Base-by-base conservation (phyloP, 2,113 vertebrate genomes). In the Odontophorus gujanensis region DNA sequence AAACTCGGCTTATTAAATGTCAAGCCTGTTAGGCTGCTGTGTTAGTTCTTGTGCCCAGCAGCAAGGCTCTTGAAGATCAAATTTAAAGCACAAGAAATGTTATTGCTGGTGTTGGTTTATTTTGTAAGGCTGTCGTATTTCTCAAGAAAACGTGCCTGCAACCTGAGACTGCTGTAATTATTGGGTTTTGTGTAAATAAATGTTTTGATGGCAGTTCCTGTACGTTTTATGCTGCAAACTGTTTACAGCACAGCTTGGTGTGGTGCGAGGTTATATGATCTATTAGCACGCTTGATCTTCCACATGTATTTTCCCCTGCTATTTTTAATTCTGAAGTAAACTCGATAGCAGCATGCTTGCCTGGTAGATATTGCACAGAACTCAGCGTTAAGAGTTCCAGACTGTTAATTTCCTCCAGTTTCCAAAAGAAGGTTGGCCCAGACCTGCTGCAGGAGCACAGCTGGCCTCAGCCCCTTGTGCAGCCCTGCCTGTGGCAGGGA, bases 1-100 rank as follows among this genome's bases (percentile, higher is more conserved):
- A 96, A 97, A 81, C 51, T 83, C 92, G 86, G 82, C 66, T 85
- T 95, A 62, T 87, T 83, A 85, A 96, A 94, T 95, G 82, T 92
- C 85, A 91, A 7, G 58, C 13, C 59, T 85, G 67, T 87, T 93
- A 71, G 74, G 57, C 34, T 88, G 45, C 78, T 71, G 71, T 6
- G 9, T 73, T 89, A 59, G 50, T 71, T 89, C 84, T 82, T 93
- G 72, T 89, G 69, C 50, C 21, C 10, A n/a, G 75, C 8, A 6
- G 38, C 45, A 73, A 42, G 73, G 87, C 57, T 17, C 45, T 79
- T 50, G 32, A 59, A 92, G 83, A 78, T 81, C 32, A 73, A 10
- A 81, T 86, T 88, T 73, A 95, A 86, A 88, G 61, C 66, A 32
- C 18, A 40, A 92, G 86, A 80, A 90, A 34, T 62, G 59, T 78